Evolutionary conservation across 2,113 vertebrate genomes (phyloP).

Genomic region (Zonotrichia leucophrys): DNA sequence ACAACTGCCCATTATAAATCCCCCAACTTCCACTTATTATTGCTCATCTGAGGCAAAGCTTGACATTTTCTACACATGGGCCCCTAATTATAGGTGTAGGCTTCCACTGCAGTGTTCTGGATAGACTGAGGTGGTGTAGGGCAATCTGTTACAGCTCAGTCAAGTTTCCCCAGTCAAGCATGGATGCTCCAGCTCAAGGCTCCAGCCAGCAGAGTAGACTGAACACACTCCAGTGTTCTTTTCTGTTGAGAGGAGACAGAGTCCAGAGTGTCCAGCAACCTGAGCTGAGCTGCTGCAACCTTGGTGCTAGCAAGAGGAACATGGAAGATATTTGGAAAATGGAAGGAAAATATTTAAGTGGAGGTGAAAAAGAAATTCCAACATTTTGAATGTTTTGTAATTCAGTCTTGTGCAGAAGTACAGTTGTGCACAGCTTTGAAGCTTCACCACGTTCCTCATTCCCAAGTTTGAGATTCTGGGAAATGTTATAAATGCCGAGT

Average conservation of each 20-base stretch:
- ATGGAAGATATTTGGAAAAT: neutral
- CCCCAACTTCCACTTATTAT: neutral
- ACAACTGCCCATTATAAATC: neutral
- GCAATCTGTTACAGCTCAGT: neutral
- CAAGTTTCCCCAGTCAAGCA: neutral
- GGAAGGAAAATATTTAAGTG: neutral
- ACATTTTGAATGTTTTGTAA: neutral
- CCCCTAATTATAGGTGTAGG: neutral
- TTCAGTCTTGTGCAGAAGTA: neutral
- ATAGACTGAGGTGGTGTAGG: neutral
- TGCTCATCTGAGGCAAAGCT: neutral
- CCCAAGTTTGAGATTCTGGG: neutral
- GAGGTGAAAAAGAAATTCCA: neutral
- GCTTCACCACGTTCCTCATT: neutral
- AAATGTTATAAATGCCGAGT: neutral
- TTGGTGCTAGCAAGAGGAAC: neutral
- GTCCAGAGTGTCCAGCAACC: neutral
- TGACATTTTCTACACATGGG: accelerated
- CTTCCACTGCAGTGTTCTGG: neutral
- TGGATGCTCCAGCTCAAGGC: neutral
- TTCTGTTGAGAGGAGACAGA: neutral
- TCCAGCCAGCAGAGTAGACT: neutral
- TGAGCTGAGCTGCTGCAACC: neutral
- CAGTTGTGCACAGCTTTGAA: neutral
- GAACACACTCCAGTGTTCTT: accelerated